Base-by-base conservation (phyloP, 2,888 invertebrate genomes). In the Standfussiana lucernea region DNA sequence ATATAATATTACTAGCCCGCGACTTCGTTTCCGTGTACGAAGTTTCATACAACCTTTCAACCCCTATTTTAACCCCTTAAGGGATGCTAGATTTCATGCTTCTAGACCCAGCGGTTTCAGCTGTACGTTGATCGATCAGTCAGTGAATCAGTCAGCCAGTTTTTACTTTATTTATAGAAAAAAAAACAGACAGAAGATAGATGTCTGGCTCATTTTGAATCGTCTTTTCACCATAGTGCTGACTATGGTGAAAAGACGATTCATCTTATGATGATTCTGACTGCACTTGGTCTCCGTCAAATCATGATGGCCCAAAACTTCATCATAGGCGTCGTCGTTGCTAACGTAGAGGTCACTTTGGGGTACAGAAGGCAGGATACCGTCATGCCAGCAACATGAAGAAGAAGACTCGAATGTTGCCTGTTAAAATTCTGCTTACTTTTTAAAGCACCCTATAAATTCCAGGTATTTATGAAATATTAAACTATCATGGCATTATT, bases 381-480 rank as follows among this genome's bases (percentile, higher is more conserved):
- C 35, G 6, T 62, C 35, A 2, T 37, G 6, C 35, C 5, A 37
- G 24, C 10, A 6, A 11, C 24, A 4, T 24, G 6, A 13, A 62
- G 32, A 37, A 62, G 61, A 61, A 62, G 24, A 37, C 13, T 37
- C 11, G 59, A 59, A 56, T 56, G 28, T 59, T 32, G 2, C 7
- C 66, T 42, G 13, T 40, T 24, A 32, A n/a, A 24, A 11, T n/a
- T 42, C 18, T 35, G 18, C 11, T 8, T 62, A n/a, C 7, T 28
- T 37, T 15, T 59, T 67, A 15, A 40, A 28, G 65, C 5, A 21
- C 15, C 0, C 15, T 70, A 35, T 24, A 42, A 68, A 45, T 11
- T 35, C n/a, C 37, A 28, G 24, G 50, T 40, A 50, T 40, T 28
- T 72, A 3, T 80, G 50, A 80, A 69, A 78, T 35, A 78, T 45